Percentiles rank a stretch among this genome's conserved stretches.
Conservation (phyloP, 2,888 invertebrate genomes). For the Copidosoma aretas region DNA sequence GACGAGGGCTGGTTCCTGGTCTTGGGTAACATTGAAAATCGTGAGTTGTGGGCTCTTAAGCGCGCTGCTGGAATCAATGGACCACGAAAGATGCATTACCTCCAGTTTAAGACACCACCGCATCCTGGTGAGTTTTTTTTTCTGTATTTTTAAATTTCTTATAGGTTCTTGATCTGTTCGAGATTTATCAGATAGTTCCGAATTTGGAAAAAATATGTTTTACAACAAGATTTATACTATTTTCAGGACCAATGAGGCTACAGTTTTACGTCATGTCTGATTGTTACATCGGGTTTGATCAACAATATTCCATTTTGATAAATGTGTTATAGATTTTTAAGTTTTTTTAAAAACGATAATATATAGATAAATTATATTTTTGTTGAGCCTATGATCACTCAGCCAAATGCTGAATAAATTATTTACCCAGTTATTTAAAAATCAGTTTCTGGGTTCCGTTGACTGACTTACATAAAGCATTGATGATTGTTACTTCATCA, state of each 20-base stretch:
- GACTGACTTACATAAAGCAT: too few relatives aligned
- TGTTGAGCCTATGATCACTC: too few relatives aligned
- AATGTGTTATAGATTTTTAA: constrained; percentile 54
- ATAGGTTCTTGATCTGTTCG: constrained; percentile 2
- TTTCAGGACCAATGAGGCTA: constrained; percentile 76
- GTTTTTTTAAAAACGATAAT: neutral
- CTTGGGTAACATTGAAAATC: constrained; percentile 74
- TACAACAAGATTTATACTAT: constrained; percentile 28
- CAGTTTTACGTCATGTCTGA: constrained; percentile 90
- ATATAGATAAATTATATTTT: too few relatives aligned
- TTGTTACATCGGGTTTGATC: constrained; percentile 91
- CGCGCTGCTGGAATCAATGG: constrained; percentile 69
- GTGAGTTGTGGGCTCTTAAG: constrained; percentile 83
- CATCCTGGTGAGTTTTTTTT: constrained; percentile 60
- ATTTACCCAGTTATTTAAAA: too few relatives aligned
- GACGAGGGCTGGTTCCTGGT: constrained; percentile 95
- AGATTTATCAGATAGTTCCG: neutral
- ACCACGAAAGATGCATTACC: constrained; percentile 63
- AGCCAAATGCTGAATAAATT: too few relatives aligned
- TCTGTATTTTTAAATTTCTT: constrained; percentile 3
- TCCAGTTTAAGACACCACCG: constrained; percentile 71
- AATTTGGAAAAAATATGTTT: neutral
- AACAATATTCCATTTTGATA: constrained; percentile 74
- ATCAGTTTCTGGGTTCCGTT: too few relatives aligned
- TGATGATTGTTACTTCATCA: too few relatives aligned